Evolutionary conservation across 2,888 invertebrate genomes (phyloP).

Genomic region (Philereme vetulata): DNA sequence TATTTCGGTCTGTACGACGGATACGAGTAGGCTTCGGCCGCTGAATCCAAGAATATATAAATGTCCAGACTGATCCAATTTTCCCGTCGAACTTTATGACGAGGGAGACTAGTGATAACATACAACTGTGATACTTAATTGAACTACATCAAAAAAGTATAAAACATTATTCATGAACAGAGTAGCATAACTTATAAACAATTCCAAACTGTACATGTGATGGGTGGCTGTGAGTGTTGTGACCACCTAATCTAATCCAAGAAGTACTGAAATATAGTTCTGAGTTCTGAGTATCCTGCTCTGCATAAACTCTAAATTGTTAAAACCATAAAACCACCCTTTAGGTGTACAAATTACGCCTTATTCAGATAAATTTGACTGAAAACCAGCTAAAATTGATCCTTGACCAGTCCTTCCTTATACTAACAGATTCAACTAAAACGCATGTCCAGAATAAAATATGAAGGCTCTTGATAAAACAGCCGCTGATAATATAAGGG

Average conservation of each 20-base stretch:
- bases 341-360: neutral
- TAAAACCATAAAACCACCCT: too few relatives aligned
- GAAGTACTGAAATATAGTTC: constrained; percentile 8
- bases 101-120: too few relatives aligned
- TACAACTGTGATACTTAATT: too few relatives aligned
- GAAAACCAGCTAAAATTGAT: neutral
- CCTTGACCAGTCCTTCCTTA: neutral
- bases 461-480: neutral
- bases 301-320: constrained; percentile 5
- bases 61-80: constrained; percentile 35
- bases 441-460: neutral
- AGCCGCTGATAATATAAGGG: neutral
- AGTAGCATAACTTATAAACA: too few relatives aligned
- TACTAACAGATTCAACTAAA: neutral
- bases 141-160: too few relatives aligned
- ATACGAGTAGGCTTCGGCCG: constrained; percentile 69
- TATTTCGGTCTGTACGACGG: constrained; percentile 73
- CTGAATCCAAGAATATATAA: constrained; percentile 71
- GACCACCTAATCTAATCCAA: constrained; percentile 5
- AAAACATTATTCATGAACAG: too few relatives aligned
- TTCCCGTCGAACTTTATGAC: too few relatives aligned
- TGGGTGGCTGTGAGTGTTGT: neutral
- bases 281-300: neutral
- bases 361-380: neutral
- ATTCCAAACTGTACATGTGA: neutral